These are phyloP conservation scores for Calliopum simillimum DNA, from an alignment of 2,888 invertebrate species.

Conservation along the genomic window DNA sequence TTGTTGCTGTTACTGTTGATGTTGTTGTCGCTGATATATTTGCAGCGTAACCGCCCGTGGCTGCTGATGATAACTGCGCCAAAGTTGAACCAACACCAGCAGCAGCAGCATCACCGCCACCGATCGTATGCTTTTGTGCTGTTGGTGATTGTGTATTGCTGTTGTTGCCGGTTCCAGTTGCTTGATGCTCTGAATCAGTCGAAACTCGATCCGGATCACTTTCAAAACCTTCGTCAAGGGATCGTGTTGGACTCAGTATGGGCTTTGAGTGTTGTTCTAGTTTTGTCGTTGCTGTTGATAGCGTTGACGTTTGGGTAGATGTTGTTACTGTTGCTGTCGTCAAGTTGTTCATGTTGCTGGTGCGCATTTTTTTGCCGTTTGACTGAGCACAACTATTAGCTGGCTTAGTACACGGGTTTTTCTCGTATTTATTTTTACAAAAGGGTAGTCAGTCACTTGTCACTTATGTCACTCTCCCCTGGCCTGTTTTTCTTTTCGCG, in stretches of 20 bases:
- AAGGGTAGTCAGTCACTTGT: no score
- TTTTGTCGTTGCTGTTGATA: conserved; percentile 52
- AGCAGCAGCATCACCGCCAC: neutral
- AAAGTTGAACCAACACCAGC: conserved; percentile 60
- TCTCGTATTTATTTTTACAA: neutral
- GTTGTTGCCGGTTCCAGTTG: conserved; percentile 52
- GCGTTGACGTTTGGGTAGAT: conserved; percentile 43
- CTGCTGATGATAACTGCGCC: conserved; percentile 64
- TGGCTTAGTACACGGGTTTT: neutral
- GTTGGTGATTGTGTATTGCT: conserved; percentile 26
- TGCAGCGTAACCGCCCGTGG: conserved; percentile 56
- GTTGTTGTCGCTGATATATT: conserved; percentile 48
- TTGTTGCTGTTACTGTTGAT: conserved; percentile 41
- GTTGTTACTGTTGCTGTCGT: conserved; percentile 38
- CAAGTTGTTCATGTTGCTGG: conserved; percentile 35
- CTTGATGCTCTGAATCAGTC: conserved; percentile 67
- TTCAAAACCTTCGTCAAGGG: conserved; percentile 68
- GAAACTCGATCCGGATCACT: conserved; percentile 69
- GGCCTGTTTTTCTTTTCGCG: neutral
- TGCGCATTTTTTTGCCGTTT: conserved; percentile 26
- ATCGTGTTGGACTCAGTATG: conserved; percentile 67
- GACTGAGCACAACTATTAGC: neutral
- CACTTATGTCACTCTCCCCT: neutral
- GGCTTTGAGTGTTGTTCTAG: conserved; percentile 66
- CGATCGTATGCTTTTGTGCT: conserved; percentile 33